Percentiles rank a stretch among this genome's conserved stretches.
phyloP scores from a whole-genome alignment of 2,888 invertebrate genomes.

The Diabrotica balteata region DNA sequence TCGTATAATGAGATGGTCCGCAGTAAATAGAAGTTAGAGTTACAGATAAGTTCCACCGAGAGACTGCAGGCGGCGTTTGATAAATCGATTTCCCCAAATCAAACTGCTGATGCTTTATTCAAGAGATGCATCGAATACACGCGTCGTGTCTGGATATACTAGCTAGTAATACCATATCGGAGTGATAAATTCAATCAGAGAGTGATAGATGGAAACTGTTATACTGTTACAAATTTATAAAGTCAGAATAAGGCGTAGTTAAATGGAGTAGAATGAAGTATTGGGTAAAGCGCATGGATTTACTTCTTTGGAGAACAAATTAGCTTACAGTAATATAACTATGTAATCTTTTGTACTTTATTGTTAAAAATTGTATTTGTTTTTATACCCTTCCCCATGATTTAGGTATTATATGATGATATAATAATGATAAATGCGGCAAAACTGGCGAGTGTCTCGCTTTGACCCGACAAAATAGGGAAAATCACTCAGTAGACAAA shows the following conservation, averaged over 20 bases:
- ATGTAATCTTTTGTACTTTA: too few relatives aligned
- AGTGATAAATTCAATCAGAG: slow-evolving; percentile 23
- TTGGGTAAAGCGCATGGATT: not conserved
- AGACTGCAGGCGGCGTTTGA: slow-evolving; percentile 26
- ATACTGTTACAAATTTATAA: slow-evolving; percentile 12
- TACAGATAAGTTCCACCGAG: slow-evolving; percentile 5
- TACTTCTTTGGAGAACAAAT: not conserved
- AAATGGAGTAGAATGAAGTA: not conserved
- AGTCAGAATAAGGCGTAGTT: not conserved
- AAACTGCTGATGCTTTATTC: slow-evolving; percentile 29
- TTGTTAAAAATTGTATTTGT: too few relatives aligned
- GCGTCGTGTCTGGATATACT: slow-evolving; percentile 9
- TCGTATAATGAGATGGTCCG: not conserved
- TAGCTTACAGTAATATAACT: too few relatives aligned
- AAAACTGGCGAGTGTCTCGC: too few relatives aligned
- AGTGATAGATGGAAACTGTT: slow-evolving; percentile 25
- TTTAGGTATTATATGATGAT: too few relatives aligned
- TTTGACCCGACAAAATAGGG: too few relatives aligned
- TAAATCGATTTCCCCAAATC: slow-evolving; percentile 30
- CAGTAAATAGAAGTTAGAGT: slow-evolving; percentile 4
- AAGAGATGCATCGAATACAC: slow-evolving; percentile 14
- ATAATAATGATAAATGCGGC: too few relatives aligned
- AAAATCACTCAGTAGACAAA: too few relatives aligned
- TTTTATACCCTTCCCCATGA: too few relatives aligned
- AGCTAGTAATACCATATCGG: slow-evolving; percentile 12